Evolutionary conservation across 2,888 invertebrate species (phyloP), one percentile per base, ranked within the genome.

Genomic region (Apoda limacodes): DNA sequence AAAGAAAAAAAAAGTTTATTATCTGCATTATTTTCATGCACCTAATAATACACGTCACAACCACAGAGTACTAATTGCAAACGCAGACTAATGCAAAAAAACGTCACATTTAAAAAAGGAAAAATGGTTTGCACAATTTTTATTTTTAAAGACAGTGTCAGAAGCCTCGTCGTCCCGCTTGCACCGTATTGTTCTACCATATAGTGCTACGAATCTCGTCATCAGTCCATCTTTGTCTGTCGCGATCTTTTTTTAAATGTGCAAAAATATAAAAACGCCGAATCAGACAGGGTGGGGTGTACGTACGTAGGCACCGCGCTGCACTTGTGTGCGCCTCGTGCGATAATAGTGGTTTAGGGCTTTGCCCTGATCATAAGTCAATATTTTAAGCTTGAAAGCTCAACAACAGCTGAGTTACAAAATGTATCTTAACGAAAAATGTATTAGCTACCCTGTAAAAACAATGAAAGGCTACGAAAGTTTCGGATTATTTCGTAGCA

Each of bases 221-320:
- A 75, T 70, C 75, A 72, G 62, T 76, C 76, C 75, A 72, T 78
- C 78, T 78, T 80, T 78, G 74, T 80, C 80, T 76, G 63, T 57
- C 69, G 59, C 69, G 58, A 54, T 42, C 63, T 75, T 76, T 78
- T 78, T 78, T 76, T 71, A 56, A 74, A 72, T 72, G 74, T 75
- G 75, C 72, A 75, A 75, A 75, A 80, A 78, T 76, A 76, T 80
- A 80, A 76, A 80, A 80, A 76, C 75, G 63, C 71, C 69, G 69
- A 75, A 65, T 66, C 70, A 70, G 55, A 60, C 44, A 61, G 65
- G n/a, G n/a, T n/a, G 67, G 66, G 61, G 47, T 46, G 64, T 63
- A 52, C 55, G 55, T 50, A 45, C 47, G 48, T 55, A 52, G 52
- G 50, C 48, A 50, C 53, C 45, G 42, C 44, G 49, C 48, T 69